Conservation (phyloP, 2,797 vertebrate species). For the Limnodromus scolopaceus region DNA sequence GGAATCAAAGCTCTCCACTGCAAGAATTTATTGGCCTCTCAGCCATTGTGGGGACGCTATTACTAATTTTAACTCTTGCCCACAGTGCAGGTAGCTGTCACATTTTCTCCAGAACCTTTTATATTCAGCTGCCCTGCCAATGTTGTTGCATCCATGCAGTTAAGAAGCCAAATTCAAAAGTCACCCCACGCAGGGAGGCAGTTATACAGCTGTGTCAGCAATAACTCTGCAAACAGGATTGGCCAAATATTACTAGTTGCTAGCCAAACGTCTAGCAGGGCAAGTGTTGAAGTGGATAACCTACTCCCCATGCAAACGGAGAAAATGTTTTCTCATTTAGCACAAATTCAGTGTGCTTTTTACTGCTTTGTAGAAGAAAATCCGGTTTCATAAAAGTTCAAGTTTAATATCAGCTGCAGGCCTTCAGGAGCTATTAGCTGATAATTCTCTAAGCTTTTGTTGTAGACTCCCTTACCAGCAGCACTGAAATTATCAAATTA, state of each 20-base stretch:
- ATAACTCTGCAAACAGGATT: not conserved
- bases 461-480: conserved; percentile 1
- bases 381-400: not conserved
- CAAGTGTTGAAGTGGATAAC: not conserved
- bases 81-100: no score
- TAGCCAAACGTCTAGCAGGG: not conserved
- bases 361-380: conserved; percentile 3
- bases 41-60: not conserved
- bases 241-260: not conserved
- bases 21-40: not conserved
- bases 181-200: rapidly evolving
- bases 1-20: not conserved
- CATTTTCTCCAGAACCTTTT: not conserved
- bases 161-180: not conserved
- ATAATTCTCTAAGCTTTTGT: conserved; percentile 50
- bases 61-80: not conserved
- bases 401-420: conserved; percentile 48
- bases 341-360: not conserved
- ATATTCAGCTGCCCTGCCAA: not conserved
- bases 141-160: not conserved
- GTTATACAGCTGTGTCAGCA: not conserved
- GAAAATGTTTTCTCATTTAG: not conserved
- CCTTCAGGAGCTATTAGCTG: conserved; percentile 52
- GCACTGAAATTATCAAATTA: conserved; percentile 56
- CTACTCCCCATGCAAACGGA: not conserved